These are phyloP conservation scores for Cinclus mexicanus DNA, from an alignment of 2,113 vertebrate genomes.

Conservation along the genomic window DNA sequence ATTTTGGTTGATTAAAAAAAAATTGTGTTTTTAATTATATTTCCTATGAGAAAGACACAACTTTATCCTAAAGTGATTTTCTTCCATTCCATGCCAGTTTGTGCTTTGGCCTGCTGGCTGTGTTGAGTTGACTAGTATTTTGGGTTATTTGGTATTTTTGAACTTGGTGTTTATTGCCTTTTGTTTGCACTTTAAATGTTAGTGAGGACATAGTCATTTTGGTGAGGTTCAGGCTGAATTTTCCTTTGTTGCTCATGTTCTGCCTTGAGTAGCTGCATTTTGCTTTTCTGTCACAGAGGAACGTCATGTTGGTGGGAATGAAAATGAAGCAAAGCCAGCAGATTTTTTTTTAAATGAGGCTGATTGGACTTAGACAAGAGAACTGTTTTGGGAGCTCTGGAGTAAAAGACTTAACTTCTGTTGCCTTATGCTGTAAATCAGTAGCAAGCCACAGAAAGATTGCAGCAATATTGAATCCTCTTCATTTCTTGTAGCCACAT, in stretches of 20 bases:
- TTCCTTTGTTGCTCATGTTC: neutral
- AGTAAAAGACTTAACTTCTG: neutral
- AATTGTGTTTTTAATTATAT: neutral
- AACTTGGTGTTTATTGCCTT: neutral
- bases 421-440: neutral
- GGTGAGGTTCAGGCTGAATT: neutral
- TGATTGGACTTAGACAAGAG: neutral
- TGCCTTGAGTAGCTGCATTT: neutral
- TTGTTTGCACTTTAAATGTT: neutral
- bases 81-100: neutral
- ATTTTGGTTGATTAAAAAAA: neutral
- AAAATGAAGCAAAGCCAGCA: neutral
- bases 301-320: rapidly evolving
- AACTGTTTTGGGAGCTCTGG: neutral
- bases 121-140: neutral
- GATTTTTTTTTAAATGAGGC: neutral
- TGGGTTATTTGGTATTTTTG: neutral
- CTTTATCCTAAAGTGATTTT: neutral
- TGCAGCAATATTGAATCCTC: neutral
- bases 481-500: neutral
- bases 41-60: neutral
- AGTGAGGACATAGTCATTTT: neutral
- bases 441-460: neutral
- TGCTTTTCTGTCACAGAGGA: neutral
- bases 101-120: neutral